Conservation (phyloP, 2,113 vertebrate species). For the Erythrolamprus reginae region DNA sequence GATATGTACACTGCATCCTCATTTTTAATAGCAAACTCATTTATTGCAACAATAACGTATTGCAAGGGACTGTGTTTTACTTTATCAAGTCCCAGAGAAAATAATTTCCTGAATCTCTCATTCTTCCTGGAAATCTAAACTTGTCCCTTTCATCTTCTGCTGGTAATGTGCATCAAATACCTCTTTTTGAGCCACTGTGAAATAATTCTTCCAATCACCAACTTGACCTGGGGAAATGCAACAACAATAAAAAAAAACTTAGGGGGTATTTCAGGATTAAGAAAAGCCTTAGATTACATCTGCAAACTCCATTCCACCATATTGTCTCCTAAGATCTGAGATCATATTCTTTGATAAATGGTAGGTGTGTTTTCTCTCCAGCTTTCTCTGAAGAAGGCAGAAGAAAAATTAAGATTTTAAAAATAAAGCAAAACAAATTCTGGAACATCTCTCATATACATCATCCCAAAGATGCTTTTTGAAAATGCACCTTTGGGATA, state of each 20-base stretch:
- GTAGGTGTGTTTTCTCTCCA: neutral
- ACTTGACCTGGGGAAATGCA: conserved; percentile 31
- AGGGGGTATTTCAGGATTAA: neutral
- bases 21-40: neutral
- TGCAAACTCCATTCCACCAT: neutral
- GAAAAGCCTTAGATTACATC: neutral
- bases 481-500: too few relatives aligned
- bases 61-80: neutral
- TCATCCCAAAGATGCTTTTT: neutral
- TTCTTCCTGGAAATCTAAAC: conserved; percentile 40
- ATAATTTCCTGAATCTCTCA: neutral
- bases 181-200: conserved; percentile 66
- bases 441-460: neutral
- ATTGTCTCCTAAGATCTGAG: neutral
- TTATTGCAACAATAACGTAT: neutral
- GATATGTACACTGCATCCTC: neutral
- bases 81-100: neutral
- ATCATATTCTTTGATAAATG: neutral
- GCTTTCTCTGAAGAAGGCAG: neutral
- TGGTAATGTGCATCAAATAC: conserved; percentile 56
- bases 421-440: neutral
- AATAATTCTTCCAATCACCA: conserved; percentile 63
- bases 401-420: neutral
- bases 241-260: neutral
- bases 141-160: conserved; percentile 51